Evolutionary conservation across 2,888 invertebrate genomes (phyloP), one percentile per base, ranked within the genome.

Genomic region (Amblyjoppa fuscipennis): DNA sequence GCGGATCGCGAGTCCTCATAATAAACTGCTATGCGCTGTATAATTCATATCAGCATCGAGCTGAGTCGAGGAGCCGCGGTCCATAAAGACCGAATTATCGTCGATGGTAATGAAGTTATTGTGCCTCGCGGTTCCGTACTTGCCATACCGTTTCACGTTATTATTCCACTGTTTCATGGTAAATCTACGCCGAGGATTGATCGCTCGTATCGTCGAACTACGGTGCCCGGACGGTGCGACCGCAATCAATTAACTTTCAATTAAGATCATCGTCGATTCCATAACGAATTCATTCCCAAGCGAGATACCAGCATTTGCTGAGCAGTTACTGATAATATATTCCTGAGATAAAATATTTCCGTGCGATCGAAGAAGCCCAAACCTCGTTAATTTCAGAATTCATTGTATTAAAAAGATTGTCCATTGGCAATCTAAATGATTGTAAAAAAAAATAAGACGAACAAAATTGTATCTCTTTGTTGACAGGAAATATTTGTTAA

Each of bases 171-270:
- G 73, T 85, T 82, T 76, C 80, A 59, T 83, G 85, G 81, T 88
- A 87, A 86, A 90, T 88, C 89, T 49, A 89, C 75, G 77, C 31
- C 49, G 71, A 16, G 13, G 28, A 20, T 16, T 34, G 13, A 34
- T 34, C 31, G 7, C 34, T 64, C 64, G 64, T 64, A 31, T 64
- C 13, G 34, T 34, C 34, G 64, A 61, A 28, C 61, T 56, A 3
- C 56, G 9, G 5, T 6, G 3, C 51, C 25, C 61, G 9, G 28
- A 3, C 13, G 7, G 25, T 28, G 61, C 13, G 20, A 73, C 76
- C 84, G 61, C 79, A 56, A 79, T 87, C 90, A 89, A 90, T 90
- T 89, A 89, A 90, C 82, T 88, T 88, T 87, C 84, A 90, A 90
- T 90, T 89, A 90, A 88, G 74, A 78, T 34, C 51, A 34, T 66